A percentile compares a stretch with the other conserved stretches of the same genome.
Conservation (phyloP, 2,888 invertebrate species). For the Drosophila subquinaria region DNA sequence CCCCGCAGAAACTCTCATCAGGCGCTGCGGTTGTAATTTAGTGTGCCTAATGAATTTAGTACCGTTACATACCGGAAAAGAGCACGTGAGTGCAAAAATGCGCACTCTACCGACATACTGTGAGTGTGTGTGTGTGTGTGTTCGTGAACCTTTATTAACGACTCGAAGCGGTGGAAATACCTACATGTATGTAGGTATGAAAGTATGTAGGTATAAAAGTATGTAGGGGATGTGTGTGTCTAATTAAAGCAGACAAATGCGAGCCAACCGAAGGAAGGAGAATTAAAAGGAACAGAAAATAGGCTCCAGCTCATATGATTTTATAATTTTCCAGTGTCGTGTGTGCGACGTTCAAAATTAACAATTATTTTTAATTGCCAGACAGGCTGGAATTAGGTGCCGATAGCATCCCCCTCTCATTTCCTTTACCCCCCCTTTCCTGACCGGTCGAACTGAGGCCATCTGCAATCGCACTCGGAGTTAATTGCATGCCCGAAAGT, state of each 20-base stretch:
- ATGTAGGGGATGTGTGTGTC: slow-evolving; percentile 30
- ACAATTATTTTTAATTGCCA: slow-evolving; percentile 73
- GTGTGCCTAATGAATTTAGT: slow-evolving; percentile 82
- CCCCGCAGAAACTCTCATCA: slow-evolving; percentile 22
- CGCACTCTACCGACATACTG: slow-evolving; percentile 53
- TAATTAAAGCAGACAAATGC: slow-evolving; percentile 73
- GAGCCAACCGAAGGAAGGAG: slow-evolving; percentile 9
- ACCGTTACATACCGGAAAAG: slow-evolving; percentile 75
- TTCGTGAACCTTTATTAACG: slow-evolving; percentile 79
- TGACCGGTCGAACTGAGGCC: background rate
- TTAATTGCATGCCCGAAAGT: slow-evolving; percentile 56
- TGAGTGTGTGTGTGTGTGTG: slow-evolving; percentile 7
- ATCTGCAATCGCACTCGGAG: slow-evolving; percentile 24
- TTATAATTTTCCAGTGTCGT: slow-evolving; percentile 51
- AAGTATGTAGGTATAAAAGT: background rate
- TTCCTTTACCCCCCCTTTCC: background rate
- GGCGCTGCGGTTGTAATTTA: slow-evolving; percentile 77
- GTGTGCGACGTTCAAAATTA: slow-evolving; percentile 58
- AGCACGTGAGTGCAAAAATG: slow-evolving; percentile 77
- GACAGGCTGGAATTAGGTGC: slow-evolving; percentile 59
- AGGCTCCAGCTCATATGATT: slow-evolving; percentile 42
- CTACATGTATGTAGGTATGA: background rate
- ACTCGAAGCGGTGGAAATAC: slow-evolving; percentile 14
- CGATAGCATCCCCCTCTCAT: slow-evolving; percentile 20
- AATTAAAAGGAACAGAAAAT: background rate